phyloP scores from a whole-genome alignment of 1,140 invertebrate genomes.

The Bombyx mandarina region DNA sequence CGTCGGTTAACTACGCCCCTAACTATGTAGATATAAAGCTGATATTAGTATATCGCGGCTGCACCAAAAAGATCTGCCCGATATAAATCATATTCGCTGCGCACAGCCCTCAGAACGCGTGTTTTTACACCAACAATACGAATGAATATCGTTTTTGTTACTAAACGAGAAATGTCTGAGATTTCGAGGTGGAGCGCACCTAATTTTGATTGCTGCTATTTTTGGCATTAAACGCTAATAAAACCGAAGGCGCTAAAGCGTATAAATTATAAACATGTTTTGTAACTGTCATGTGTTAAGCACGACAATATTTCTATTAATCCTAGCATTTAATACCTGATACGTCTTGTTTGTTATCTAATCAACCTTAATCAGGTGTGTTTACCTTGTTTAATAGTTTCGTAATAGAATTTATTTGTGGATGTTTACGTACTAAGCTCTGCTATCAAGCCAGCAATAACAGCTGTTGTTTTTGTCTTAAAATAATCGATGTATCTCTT shows the following conservation, averaged over 20 bases:
- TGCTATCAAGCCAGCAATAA: too few relatives aligned
- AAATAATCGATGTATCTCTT: too few relatives aligned
- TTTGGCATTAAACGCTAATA: background rate
- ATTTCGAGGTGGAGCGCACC: conserved; percentile 10
- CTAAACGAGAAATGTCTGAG: conserved; percentile 22
- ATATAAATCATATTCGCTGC: conserved; percentile 58
- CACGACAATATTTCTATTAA: too few relatives aligned
- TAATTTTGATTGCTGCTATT: conserved; percentile 16
- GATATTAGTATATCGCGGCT: background rate
- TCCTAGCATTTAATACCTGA: too few relatives aligned
- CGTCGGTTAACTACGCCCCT: conserved; percentile 7
- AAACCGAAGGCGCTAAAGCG: background rate
- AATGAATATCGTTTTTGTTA: conserved; percentile 30
- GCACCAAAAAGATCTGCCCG: conserved; percentile 10
- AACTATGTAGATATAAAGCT: conserved; percentile 7
- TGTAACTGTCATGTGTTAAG: too few relatives aligned
- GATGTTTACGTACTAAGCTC: too few relatives aligned
- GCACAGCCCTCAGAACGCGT: conserved; percentile 35
- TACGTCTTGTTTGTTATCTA: too few relatives aligned
- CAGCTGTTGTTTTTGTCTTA: too few relatives aligned
- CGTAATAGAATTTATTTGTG: too few relatives aligned
- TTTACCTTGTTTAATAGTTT: too few relatives aligned
- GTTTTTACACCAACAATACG: conserved; percentile 51
- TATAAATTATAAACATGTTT: background rate
- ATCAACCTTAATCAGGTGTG: too few relatives aligned